Base-by-base conservation (phyloP, 2,797 vertebrate genomes). In the Arrhamphus sclerolepis region DNA sequence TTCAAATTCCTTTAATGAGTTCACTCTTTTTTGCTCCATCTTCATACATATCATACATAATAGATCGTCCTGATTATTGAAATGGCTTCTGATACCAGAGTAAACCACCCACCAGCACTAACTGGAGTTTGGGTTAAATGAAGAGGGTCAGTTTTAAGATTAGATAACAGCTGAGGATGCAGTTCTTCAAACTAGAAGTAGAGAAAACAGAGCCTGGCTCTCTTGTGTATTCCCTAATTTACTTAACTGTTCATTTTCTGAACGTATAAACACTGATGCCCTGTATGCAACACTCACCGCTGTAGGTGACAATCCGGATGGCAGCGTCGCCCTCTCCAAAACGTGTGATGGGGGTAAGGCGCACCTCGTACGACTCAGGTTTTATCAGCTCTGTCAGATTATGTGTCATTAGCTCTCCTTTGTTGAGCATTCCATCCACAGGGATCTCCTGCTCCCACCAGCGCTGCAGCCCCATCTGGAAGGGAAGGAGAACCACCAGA, bases 401-500 rank as follows among this genome's bases (percentile, higher is more conserved):
- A 89, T 98, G 95, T 7, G 96, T 98, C 88, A 99, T 96, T 60
- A 99, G 80, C 71, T 98, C 96, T 66, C 97, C 97, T 75, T 95
- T 97, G 80, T 94, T 94, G 79, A 98, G 95, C 8, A 92, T 87
- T n/a, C 92, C 92, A 18, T 97, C 95, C 77, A 98, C 94, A 0
- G 97, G 91, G 81, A 99, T 98, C 72, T 99, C 97, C 73, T 97
- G 96, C 66, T 98, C 97, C 97, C 97, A 98, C 97, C 97, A 99
- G 42, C 97, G 96, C 81, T 96, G 94, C 22, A 95, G 93, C 9
- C 97, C 97, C 34, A 95, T 95, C 97, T 99, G 79, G 46, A 20
- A 1, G 0, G 7, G 31, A 38, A 38, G 41, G 70, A 24, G 41
- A 47, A 47, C 4, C 31, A 19, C 5, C 26, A 11, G 20, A 55